Conservation (phyloP, 2,113 vertebrate genomes). For the zebrafish (Danio rerio) region GRCz12tu NC_133183.1:35105501-35106000, state of each 20-base stretch:
- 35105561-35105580: constrained; percentile 21
- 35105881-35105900: no score
- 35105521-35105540: constrained; percentile 25
- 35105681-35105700: constrained; percentile 64
- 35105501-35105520: constrained; percentile 11
- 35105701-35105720: constrained; percentile 65
- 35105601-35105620: background rate
- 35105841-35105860: background rate
- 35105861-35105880: background rate
- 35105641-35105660: constrained; percentile 55
- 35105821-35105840: background rate
- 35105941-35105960: no score
- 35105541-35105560: constrained; percentile 29
- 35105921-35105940: no score
- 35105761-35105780: constrained; percentile 2
- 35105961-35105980: no score
- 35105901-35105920: no score
- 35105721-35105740: constrained; percentile 9
- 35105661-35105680: constrained; percentile 53
- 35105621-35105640: constrained; percentile 44
- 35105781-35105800: background rate
- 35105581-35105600: constrained; percentile 20
- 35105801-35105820: background rate
- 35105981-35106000: no score
- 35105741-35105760: constrained; percentile 18